Percentiles rank a stretch among this genome's conserved stretches.
phyloP scores from a whole-genome alignment of 2,113 vertebrate species.

The Piaya cayana region DNA sequence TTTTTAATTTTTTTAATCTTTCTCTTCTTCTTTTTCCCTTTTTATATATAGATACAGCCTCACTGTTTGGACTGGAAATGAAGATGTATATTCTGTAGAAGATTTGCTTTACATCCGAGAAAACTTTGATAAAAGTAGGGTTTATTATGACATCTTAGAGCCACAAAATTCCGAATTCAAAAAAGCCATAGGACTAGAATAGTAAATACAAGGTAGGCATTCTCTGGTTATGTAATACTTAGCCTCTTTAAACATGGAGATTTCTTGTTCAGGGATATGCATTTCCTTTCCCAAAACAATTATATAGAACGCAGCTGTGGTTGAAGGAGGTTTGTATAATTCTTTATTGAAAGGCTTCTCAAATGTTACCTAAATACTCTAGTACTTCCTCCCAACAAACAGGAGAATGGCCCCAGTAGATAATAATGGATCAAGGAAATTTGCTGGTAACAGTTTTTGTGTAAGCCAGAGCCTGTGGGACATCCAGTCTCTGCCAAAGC shows the following conservation, averaged over 20 bases:
- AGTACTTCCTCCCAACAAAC: not conserved
- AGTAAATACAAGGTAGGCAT: not conserved
- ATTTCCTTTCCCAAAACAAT: not conserved
- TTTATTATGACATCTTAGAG: slow-evolving; percentile 91
- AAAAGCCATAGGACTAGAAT: slow-evolving; percentile 69
- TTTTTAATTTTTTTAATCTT: not conserved
- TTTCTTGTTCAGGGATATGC: not conserved
- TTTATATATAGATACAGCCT: slow-evolving; percentile 84
- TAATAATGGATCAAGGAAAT: not conserved
- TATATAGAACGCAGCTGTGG: not conserved
- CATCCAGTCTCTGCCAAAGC: not conserved
- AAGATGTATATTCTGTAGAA: slow-evolving; percentile 78
- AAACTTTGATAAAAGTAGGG: slow-evolving; percentile 77
- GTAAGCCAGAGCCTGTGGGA: not conserved
- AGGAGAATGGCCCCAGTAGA: too few relatives aligned
- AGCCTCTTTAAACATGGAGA: not conserved
- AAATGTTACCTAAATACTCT: not conserved
- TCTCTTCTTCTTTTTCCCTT: too few relatives aligned
- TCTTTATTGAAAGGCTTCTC: not conserved
- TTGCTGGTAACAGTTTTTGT: not conserved
- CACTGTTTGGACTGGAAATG: slow-evolving; percentile 88
- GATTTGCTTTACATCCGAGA: slow-evolving; percentile 84
- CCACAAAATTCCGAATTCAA: slow-evolving; percentile 79
- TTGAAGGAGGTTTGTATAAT: not conserved
- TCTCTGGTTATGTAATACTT: not conserved